A percentile compares a stretch with the other conserved stretches of the same genome.
phyloP scores from a whole-genome alignment of 2,113 vertebrate genomes.

The Notarius quadriscutis region DNA sequence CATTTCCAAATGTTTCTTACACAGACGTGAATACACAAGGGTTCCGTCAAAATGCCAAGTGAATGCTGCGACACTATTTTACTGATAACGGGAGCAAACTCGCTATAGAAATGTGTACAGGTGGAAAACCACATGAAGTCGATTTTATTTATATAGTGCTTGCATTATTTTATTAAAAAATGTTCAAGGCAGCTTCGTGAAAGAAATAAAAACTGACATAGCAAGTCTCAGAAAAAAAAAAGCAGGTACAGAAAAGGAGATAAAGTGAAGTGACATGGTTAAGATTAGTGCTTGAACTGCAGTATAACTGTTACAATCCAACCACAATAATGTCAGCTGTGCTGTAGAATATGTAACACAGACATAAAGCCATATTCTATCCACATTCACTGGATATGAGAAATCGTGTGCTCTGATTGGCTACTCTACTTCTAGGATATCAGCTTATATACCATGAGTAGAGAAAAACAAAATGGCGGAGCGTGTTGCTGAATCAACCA shows the following conservation, averaged over 20 bases:
- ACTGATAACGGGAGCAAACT: background rate
- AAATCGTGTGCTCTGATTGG: no score
- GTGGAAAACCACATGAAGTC: background rate
- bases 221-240: background rate
- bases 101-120: background rate
- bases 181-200: background rate
- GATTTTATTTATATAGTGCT: background rate
- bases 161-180: background rate
- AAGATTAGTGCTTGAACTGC: no score
- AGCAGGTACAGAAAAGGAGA: background rate
- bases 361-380: background rate
- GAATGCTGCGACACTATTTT: no score
- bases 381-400: no score
- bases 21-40: background rate
- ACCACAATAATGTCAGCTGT: background rate
- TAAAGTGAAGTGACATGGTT: no score
- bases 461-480: no score
- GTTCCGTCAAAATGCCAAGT: background rate
- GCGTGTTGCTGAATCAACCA: no score
- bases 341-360: background rate
- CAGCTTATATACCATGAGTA: no score
- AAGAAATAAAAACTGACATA: background rate
- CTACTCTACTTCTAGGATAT: no score
- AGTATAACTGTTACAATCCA: background rate
- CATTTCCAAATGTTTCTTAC: constrained; percentile 7